These are phyloP conservation scores for Luidia sarsii DNA, from an alignment of 53 echinoderm and acorn worm genomes.

Conservation along the genomic window DNA sequence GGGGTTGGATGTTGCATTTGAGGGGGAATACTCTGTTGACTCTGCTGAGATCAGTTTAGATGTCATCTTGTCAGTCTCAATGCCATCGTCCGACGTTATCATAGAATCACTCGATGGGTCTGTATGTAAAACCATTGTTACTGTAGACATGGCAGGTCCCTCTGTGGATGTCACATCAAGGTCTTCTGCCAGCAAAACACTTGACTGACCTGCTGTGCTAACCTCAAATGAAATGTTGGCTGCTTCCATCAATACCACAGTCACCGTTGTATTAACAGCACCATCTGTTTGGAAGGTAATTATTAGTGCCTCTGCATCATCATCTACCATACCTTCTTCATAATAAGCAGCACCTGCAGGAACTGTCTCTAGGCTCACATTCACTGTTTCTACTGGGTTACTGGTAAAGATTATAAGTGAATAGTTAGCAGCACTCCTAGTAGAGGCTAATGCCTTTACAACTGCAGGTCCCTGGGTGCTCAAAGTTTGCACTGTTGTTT, in stretches of 20 bases:
- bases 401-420: slow-evolving; percentile 25
- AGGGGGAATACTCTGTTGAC: neutral
- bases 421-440: slow-evolving; percentile 11
- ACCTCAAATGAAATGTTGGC: slow-evolving; percentile 12
- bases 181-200: slow-evolving; percentile 13
- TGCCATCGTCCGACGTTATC: neutral
- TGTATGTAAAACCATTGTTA: neutral
- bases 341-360: slow-evolving; percentile 10
- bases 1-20: neutral
- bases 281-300: slow-evolving; percentile 9
- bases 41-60: neutral
- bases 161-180: neutral
- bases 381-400: slow-evolving; percentile 21
- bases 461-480: slow-evolving; percentile 1
- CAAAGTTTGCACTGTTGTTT: neutral
- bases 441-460: slow-evolving; percentile 30
- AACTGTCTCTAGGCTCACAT: neutral
- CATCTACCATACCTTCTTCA: neutral
- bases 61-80: neutral
- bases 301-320: slow-evolving; percentile 5
- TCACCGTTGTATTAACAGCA: slow-evolving; percentile 5
- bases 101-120: neutral
- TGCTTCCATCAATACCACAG: neutral
- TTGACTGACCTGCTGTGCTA: slow-evolving; percentile 3
- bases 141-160: neutral